Evolutionary conservation across 2,888 invertebrate species (phyloP).

Genomic region (Dryobotodes eremita): DNA sequence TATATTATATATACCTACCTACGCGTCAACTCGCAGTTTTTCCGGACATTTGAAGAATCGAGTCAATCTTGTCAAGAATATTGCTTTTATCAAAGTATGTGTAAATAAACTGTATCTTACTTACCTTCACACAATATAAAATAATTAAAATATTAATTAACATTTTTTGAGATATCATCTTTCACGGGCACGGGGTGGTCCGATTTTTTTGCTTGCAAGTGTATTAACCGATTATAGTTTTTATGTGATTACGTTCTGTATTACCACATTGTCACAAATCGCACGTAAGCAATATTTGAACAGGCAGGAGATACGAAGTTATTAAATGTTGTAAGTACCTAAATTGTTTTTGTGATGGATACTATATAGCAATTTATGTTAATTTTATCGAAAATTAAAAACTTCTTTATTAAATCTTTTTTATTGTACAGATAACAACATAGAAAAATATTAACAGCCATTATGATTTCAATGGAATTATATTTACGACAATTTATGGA

Average conservation of each 20-base stretch:
- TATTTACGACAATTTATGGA: slow-evolving; percentile 28
- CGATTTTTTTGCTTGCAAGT: not conserved
- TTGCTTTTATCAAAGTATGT: not conserved
- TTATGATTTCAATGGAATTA: slow-evolving; percentile 45
- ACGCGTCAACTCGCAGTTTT: not conserved
- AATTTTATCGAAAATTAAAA: slow-evolving; percentile 25
- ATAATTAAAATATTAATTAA: not conserved
- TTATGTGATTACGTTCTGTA: not conserved
- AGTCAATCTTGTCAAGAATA: not conserved
- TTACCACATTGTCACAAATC: slow-evolving; percentile 5
- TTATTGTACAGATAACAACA: slow-evolving; percentile 51
- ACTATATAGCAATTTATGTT: slow-evolving; percentile 27
- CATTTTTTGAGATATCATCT: not conserved
- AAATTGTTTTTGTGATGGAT: slow-evolving; percentile 10
- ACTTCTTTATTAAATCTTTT: slow-evolving; percentile 27
- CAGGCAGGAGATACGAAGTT: not conserved
- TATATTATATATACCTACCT: too few relatives aligned
- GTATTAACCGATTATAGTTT: not conserved
- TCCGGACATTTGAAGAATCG: not conserved
- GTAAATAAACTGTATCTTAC: not conserved
- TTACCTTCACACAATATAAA: not conserved
- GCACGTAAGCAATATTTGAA: not conserved
- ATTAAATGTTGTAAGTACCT: not conserved
- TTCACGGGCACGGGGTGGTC: not conserved
- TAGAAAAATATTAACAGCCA: slow-evolving; percentile 60